Percentiles rank a stretch among this genome's conserved stretches.
phyloP scores from a whole-genome alignment of 1,140 invertebrate genomes.

The Orchesella cincta region DNA sequence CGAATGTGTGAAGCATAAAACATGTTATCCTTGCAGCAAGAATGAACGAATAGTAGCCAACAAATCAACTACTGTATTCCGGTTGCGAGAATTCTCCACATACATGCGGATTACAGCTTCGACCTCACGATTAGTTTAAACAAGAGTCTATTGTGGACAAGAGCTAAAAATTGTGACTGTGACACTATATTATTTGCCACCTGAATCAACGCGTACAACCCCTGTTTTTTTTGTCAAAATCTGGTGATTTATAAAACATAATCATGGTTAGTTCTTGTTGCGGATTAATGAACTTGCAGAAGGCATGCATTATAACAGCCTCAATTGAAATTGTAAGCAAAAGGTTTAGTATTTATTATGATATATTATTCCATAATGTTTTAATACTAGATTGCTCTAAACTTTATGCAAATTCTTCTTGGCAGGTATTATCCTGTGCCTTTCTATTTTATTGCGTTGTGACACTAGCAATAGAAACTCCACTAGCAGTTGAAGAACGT shows the following conservation, averaged over 20 bases:
- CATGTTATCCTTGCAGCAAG: neutral
- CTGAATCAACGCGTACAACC: too few relatives aligned
- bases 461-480: neutral
- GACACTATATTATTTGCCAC: too few relatives aligned
- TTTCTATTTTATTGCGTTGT: neutral
- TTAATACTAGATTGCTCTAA: neutral
- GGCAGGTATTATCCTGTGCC: neutral
- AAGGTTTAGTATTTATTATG: neutral
- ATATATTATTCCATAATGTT: neutral
- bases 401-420: neutral
- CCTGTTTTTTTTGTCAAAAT: neutral
- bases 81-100: too few relatives aligned
- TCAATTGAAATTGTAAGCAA: neutral
- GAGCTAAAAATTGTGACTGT: too few relatives aligned
- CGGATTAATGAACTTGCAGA: neutral
- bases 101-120: too few relatives aligned
- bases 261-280: slow-evolving; percentile 16
- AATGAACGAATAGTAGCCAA: neutral
- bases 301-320: neutral
- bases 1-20: neutral
- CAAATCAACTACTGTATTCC: too few relatives aligned
- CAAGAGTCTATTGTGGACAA: too few relatives aligned
- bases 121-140: too few relatives aligned
- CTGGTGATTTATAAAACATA: neutral
- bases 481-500: neutral